Percentiles rank a stretch among this genome's conserved stretches.
These are phyloP conservation scores for Platygyra sinensis DNA, from an alignment of 64 coral and sea anemone species.

Conservation along the genomic window DNA sequence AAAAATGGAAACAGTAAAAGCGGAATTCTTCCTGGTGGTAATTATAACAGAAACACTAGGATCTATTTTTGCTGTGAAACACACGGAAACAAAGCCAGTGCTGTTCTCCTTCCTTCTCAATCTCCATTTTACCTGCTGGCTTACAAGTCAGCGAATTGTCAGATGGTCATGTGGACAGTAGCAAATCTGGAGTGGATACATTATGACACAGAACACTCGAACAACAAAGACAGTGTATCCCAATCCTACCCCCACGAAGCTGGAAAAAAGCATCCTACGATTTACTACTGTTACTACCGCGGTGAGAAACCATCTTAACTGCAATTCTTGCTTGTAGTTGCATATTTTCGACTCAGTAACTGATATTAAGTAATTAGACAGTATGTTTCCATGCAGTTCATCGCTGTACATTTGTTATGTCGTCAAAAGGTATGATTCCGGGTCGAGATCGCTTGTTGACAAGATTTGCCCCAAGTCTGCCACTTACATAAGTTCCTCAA, in stretches of 20 bases:
- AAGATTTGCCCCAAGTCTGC: background rate
- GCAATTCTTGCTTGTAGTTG: background rate
- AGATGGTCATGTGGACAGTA: slow-evolving; percentile 50
- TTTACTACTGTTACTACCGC: slow-evolving; percentile 74
- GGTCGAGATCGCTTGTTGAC: background rate
- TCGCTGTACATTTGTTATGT: too few relatives aligned
- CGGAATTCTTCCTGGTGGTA: background rate
- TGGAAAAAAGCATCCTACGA: background rate
- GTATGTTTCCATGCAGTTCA: too few relatives aligned
- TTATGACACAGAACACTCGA: slow-evolving; percentile 17
- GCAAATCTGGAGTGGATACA: slow-evolving; percentile 46
- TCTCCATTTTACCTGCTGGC: slow-evolving; percentile 32
- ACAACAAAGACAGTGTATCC: background rate
- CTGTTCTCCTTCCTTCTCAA: background rate
- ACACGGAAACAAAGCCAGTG: background rate
- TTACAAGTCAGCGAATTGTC: slow-evolving; percentile 35
- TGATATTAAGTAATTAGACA: too few relatives aligned
- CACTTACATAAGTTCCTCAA: background rate
- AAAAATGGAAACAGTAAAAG: background rate
- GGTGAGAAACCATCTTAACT: background rate
- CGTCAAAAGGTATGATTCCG: background rate
- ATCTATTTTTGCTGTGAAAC: slow-evolving; percentile 17
- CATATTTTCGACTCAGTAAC: too few relatives aligned
- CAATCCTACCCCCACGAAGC: slow-evolving; percentile 15
- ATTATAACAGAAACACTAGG: background rate